These are phyloP conservation scores for Eristalinus sepulchralis DNA, from an alignment of 2,888 invertebrate species.

Conservation along the genomic window DNA sequence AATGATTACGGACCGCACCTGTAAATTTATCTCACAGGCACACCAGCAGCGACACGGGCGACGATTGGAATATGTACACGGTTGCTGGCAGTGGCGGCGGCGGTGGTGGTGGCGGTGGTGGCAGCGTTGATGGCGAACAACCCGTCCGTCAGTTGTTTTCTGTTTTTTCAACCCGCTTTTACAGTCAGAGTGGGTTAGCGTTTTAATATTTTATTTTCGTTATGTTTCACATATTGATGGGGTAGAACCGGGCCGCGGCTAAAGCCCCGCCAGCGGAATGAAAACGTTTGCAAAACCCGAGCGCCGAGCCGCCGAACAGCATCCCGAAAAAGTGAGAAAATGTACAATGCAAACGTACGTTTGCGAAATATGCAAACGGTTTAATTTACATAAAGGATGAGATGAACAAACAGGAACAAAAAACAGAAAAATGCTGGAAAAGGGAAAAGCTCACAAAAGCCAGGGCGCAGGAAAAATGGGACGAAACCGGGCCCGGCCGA, in stretches of 20 bases:
- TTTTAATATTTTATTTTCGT: conserved; percentile 41
- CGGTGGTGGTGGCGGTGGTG: too few species aligned
- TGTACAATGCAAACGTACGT: conserved; percentile 2
- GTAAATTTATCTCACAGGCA: conserved; percentile 47
- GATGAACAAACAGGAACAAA: background rate
- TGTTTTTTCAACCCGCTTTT: background rate
- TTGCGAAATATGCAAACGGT: conserved; percentile 50
- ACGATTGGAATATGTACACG: conserved; percentile 33
- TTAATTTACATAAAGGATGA: conserved; percentile 62
- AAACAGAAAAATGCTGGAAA: background rate
- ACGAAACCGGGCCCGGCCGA: background rate
- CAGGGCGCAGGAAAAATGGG: background rate
- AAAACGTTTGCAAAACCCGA: background rate
- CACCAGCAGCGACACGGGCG: conserved; percentile 3
- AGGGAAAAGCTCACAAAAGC: background rate
- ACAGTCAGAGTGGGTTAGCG: background rate
- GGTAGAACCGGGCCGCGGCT: background rate
- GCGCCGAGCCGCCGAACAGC: background rate
- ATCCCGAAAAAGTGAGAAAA: conserved; percentile 15
- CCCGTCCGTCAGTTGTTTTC: background rate
- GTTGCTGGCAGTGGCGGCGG: background rate
- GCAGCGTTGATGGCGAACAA: background rate
- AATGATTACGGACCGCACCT: conserved; percentile 55
- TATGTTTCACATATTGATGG: background rate
- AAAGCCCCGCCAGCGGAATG: background rate